These are phyloP conservation scores for Phycodurus eques DNA, from an alignment of 2,113 vertebrate genomes.

Conservation along the genomic window DNA sequence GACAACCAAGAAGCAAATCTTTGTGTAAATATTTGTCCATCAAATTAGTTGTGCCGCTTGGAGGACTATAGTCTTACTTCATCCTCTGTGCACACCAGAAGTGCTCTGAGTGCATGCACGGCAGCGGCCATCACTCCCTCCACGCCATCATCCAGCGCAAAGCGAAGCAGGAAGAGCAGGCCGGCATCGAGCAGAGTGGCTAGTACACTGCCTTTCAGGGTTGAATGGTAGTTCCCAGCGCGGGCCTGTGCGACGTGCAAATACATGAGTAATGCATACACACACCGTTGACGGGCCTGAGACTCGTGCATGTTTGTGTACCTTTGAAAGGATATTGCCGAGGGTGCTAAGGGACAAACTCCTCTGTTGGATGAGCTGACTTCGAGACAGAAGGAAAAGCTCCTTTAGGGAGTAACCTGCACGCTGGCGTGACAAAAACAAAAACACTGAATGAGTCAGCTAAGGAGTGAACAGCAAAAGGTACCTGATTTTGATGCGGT, in stretches of 20 bases:
- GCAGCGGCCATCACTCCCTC: slow-evolving; percentile 86
- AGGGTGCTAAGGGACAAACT: slow-evolving; percentile 84
- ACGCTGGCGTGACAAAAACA: slow-evolving; percentile 67
- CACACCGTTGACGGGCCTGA: not conserved
- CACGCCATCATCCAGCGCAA: slow-evolving; percentile 85
- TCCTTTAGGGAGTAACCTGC: slow-evolving; percentile 97
- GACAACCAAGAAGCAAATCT: not conserved
- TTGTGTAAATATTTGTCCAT: not conserved
- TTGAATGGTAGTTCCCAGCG: slow-evolving; percentile 78
- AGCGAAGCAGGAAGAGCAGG: slow-evolving; percentile 91
- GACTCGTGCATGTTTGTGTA: slow-evolving; percentile 40
- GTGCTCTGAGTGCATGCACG: slow-evolving; percentile 76
- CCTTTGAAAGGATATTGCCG: slow-evolving; percentile 84
- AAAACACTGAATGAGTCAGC: not conserved
- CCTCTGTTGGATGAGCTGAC: slow-evolving; percentile 90
- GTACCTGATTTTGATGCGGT: not conserved
- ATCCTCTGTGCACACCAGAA: slow-evolving; percentile 84
- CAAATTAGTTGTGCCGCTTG: not conserved
- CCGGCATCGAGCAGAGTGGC: slow-evolving; percentile 88
- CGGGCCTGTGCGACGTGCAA: slow-evolving; percentile 70
- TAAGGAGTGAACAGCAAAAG: not conserved
- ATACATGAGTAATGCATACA: not conserved
- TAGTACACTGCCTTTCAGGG: slow-evolving; percentile 78
- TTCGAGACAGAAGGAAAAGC: slow-evolving; percentile 91
- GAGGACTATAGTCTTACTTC: slow-evolving; percentile 74